A percentile compares a stretch with the other conserved stretches of the same genome.
phyloP scores from a whole-genome alignment of 2,113 vertebrate species.

The Salvelinus fontinalis region DNA sequence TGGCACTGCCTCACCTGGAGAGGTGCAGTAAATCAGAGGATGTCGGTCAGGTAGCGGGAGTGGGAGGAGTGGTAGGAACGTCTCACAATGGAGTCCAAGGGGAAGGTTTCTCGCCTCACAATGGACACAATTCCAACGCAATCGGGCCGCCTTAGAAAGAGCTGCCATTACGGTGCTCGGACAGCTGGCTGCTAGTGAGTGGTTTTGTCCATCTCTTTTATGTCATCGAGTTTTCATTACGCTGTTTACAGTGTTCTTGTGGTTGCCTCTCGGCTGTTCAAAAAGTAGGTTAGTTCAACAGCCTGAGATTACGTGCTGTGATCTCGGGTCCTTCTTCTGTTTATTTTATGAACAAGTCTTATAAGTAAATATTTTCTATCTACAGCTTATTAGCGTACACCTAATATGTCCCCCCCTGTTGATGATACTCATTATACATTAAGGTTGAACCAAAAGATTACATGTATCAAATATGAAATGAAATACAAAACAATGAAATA shows the following conservation, averaged over 20 bases:
- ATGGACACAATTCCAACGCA: slow-evolving; percentile 56
- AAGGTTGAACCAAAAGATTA: too few species aligned
- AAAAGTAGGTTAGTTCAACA: slow-evolving; percentile 34
- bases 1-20: slow-evolving; percentile 65
- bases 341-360: too few species aligned
- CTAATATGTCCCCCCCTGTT: too few species aligned
- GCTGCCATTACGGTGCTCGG: slow-evolving; percentile 45
- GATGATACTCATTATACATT: too few species aligned
- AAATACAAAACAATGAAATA: too few species aligned
- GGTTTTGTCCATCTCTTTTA: slow-evolving; percentile 46
- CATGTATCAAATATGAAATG: too few species aligned
- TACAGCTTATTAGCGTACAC: too few species aligned
- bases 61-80: slow-evolving; percentile 11
- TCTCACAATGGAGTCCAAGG: slow-evolving; percentile 47
- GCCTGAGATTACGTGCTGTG: slow-evolving; percentile 10
- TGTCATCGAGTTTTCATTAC: slow-evolving; percentile 44
- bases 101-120: slow-evolving; percentile 44
- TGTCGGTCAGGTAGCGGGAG: slow-evolving; percentile 38
- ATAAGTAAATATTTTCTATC: too few species aligned
- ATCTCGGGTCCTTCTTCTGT: too few species aligned
- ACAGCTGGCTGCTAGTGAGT: slow-evolving; percentile 47
- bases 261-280: slow-evolving; percentile 34
- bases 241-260: slow-evolving; percentile 29
- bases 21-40: slow-evolving; percentile 40
- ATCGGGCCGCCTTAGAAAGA: slow-evolving; percentile 56